These are phyloP conservation scores for Porites lobata DNA, from an alignment of 92 coral and sea anemone genomes.

Conservation along the genomic window DNA sequence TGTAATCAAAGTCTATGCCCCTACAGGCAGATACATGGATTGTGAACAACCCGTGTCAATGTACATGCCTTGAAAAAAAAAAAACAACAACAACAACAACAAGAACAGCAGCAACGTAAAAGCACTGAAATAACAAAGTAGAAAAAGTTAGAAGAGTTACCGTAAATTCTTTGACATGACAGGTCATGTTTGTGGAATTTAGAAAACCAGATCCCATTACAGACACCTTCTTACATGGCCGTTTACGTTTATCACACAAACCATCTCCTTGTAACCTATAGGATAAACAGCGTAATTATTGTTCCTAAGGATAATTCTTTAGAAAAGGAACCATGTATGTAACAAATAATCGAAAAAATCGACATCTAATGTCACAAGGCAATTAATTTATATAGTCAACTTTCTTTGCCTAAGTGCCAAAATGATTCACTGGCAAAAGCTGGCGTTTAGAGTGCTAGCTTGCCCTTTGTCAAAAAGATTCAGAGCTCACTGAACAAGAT, in stretches of 20 bases:
- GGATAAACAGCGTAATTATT: too few relatives aligned
- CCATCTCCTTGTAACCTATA: constrained; percentile 40
- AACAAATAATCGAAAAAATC: not conserved
- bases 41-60: too few relatives aligned
- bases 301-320: too few relatives aligned
- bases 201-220: constrained; percentile 45
- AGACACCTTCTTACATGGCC: constrained; percentile 58
- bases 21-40: too few relatives aligned
- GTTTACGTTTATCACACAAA: constrained; percentile 61
- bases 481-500: too few relatives aligned
- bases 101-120: not conserved
- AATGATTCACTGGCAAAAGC: too few relatives aligned
- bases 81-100: not conserved
- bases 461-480: too few relatives aligned
- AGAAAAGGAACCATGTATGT: not conserved
- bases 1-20: not conserved
- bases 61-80: too few relatives aligned
- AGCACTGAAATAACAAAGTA: not conserved
- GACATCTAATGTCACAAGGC: not conserved
- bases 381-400: not conserved
- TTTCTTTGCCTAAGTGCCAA: not conserved
- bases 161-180: constrained; percentile 64
- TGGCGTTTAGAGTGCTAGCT: too few relatives aligned
- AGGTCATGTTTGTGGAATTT: constrained; percentile 55
- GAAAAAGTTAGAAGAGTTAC: not conserved